phyloP scores from a whole-genome alignment of 2,113 vertebrate genomes.

The Cryptotis parvus region DNA sequence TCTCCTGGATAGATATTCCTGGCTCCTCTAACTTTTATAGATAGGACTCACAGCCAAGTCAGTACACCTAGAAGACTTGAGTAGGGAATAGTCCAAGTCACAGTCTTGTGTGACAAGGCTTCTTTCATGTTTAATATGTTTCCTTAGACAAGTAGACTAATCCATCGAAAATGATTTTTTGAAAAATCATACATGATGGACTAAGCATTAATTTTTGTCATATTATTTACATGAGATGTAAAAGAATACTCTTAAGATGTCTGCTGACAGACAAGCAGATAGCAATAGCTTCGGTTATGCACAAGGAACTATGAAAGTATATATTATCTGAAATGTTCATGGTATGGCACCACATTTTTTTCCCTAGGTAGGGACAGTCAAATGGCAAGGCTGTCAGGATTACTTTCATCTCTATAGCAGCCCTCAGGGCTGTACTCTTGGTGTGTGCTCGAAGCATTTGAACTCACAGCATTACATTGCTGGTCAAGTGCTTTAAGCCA shows the following conservation, averaged over 20 bases:
- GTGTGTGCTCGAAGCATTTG: background rate
- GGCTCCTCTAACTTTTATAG: constrained; percentile 31
- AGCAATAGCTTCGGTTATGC: background rate
- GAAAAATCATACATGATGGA: constrained; percentile 46
- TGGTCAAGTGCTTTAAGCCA: too few species aligned
- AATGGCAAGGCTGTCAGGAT: too few species aligned
- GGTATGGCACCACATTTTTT: too few species aligned
- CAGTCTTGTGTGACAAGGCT: constrained; percentile 38
- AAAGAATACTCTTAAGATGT: constrained; percentile 20
- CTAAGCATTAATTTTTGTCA: constrained; percentile 42
- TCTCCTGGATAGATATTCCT: background rate
- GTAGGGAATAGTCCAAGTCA: background rate
- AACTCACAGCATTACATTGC: too few species aligned
- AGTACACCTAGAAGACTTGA: constrained; percentile 30
- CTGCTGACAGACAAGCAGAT: constrained; percentile 18
- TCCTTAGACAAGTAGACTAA: constrained; percentile 25
- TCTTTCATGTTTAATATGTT: constrained; percentile 17
- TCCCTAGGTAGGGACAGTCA: too few species aligned
- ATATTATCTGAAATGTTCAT: constrained; percentile 48
- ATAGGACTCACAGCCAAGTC: background rate
- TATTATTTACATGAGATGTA: constrained; percentile 12
- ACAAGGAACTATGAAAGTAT: background rate
- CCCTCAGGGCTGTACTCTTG: background rate
- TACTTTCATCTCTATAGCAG: background rate
- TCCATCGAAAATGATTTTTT: constrained; percentile 41